Evolutionary conservation across 1,140 invertebrate species (phyloP), one percentile per base, ranked within the genome.

Genomic region (Solenopsis invicta): DNA sequence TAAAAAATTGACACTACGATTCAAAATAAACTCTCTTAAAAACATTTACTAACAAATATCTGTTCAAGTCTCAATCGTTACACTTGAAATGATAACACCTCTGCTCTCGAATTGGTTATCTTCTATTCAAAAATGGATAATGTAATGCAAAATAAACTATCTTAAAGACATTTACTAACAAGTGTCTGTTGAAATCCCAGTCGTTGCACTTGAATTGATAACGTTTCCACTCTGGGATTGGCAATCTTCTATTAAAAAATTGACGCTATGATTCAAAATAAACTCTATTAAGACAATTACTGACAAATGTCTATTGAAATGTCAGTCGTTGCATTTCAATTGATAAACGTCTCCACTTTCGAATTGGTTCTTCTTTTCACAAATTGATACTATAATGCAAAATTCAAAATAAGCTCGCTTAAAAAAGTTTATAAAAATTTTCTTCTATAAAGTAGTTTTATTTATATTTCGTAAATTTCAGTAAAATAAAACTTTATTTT

Each of bases 341-440:
- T 41, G 0, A 41, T 41, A 1, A 41, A 41, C 41, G 2, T 29
- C 29, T 29, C 29, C 41, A 8, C 41, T 41, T 4, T 41, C 41
- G 41, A 41, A 41, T 41, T 6, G 41, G 8, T 8, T 41, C 29
- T 41, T 41, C 41, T 41, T 6, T 41, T 18, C 62, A 24, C 21
- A 37, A 74, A 37, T 9, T 16, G 13, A 29, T 8, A 34, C 21
- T 54, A 21, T 12, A n/a, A 34, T 48, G 29, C 29, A 29, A n/a
- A n/a, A 29, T 29, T 64, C 16, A 8, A 45, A 45, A 64, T 4
- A 48, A 12, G 12, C 24, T 34, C 18, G 12, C 8, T 41, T 4
- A 29, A 29, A 29, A 9, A n/a, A 6, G n/a, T 77, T 18, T 16
- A 37, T 41, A 75, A 59, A 75, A 41, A 61, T 76, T 10, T 75